A percentile compares a stretch with the other conserved stretches of the same genome.
phyloP scores from a whole-genome alignment of 2,797 vertebrate species.

The Sebastolobus alascanus region DNA sequence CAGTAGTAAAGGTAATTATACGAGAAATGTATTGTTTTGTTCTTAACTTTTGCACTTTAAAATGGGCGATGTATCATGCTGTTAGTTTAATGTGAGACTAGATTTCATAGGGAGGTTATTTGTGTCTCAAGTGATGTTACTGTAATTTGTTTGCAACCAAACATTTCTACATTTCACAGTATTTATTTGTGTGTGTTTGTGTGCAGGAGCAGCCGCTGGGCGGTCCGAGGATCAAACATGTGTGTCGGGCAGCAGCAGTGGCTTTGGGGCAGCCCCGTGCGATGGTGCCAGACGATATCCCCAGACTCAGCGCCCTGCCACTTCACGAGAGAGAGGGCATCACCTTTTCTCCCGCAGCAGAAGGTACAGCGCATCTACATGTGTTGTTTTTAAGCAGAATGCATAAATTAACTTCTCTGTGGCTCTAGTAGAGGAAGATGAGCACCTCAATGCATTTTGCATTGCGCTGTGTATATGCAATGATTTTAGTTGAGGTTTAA shows the following conservation, averaged over 20 bases:
- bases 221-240: conserved; percentile 94
- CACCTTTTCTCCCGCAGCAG: conserved; percentile 80
- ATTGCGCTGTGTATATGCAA: conserved; percentile 2
- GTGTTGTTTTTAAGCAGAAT: conserved; percentile 9
- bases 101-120: neutral
- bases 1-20: neutral
- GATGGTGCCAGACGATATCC: conserved; percentile 94
- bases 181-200: neutral
- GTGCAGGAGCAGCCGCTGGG: conserved; percentile 78
- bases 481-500: neutral
- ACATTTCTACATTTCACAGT: neutral
- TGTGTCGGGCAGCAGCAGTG: conserved; percentile 93
- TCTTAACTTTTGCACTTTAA: neutral
- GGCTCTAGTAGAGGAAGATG: neutral
- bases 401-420: neutral
- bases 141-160: neutral
- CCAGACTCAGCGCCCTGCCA: conserved; percentile 92
- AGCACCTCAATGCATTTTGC: conserved; percentile 5
- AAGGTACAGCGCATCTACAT: conserved; percentile 80
- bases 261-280: conserved; percentile 93
- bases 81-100: neutral
- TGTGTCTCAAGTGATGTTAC: neutral
- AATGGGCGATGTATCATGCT: neutral
- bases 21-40: neutral
- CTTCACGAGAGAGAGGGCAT: conserved; percentile 91